Conservation (phyloP, 2,888 invertebrate genomes). For the Steinernema hermaphroditum region DNA sequence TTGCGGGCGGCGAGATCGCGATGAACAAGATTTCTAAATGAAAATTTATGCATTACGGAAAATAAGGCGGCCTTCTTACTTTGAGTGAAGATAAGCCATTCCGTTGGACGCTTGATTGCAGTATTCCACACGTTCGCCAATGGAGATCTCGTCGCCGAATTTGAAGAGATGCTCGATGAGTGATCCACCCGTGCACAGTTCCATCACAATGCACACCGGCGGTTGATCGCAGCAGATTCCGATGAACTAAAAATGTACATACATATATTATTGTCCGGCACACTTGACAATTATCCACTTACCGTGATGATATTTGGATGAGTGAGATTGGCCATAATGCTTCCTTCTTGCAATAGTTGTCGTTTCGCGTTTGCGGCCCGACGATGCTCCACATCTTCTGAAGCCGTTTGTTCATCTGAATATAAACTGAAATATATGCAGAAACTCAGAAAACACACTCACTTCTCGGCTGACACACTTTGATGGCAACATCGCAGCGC, state of each 20-base stretch:
- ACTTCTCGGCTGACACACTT: neutral
- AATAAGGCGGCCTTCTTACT: slow-evolving; percentile 73
- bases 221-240: slow-evolving; percentile 96
- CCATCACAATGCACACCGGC: slow-evolving; percentile 99
- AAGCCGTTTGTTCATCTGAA: neutral
- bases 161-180: slow-evolving; percentile 41
- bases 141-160: neutral
- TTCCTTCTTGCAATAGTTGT: neutral
- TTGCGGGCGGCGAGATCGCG: slow-evolving; percentile 83
- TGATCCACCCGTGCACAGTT: slow-evolving; percentile 74
- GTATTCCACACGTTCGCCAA: neutral
- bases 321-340: neutral
- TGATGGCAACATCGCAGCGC: neutral
- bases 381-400: neutral
- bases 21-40: slow-evolving; percentile 71
- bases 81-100: slow-evolving; percentile 80
- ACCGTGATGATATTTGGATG: slow-evolving; percentile 8
- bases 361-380: neutral
- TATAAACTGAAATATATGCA: neutral
- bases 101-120: slow-evolving; percentile 73
- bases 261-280: neutral
- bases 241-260: slow-evolving; percentile 73
- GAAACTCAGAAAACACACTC: neutral
- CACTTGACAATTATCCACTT: neutral
- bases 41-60: too few relatives aligned